phyloP scores from a whole-genome alignment of 2,797 vertebrate genomes.

The Rhynchotus rufescens region DNA sequence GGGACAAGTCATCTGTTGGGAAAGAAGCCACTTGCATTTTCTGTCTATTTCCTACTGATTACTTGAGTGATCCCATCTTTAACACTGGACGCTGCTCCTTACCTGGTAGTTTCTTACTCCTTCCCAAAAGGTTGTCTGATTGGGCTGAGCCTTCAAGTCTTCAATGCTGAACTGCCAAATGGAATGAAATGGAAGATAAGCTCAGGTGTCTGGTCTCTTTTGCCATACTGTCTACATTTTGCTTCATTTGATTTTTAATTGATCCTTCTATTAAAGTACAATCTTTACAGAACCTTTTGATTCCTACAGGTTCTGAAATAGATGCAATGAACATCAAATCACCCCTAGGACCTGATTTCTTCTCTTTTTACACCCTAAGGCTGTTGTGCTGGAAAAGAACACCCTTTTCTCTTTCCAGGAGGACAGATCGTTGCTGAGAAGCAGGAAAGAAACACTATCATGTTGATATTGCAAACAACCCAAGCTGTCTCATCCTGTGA shows the following conservation, averaged over 20 bases:
- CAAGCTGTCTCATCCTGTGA: not conserved
- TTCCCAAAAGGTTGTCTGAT: conserved; percentile 93
- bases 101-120: conserved; percentile 98
- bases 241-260: not conserved
- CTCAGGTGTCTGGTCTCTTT: not conserved
- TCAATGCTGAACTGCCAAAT: conserved; percentile 91
- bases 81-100: not conserved
- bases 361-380: not conserved
- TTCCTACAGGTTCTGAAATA: not conserved
- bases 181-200: not conserved
- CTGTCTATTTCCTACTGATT: not conserved
- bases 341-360: not conserved
- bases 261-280: not conserved
- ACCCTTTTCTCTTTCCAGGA: not conserved
- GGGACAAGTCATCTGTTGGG: not conserved
- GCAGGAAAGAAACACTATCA: not conserved
- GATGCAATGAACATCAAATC: not conserved
- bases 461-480: not conserved
- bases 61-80: not conserved
- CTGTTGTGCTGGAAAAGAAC: not conserved
- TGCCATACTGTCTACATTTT: not conserved
- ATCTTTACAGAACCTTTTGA: not conserved
- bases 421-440: not conserved
- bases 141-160: conserved; percentile 90
- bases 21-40: not conserved